Percentiles rank a stretch among this genome's conserved stretches.
Evolutionary conservation across 2,888 invertebrate species (phyloP).

Genomic region (Microctonus aethiopoides): DNA sequence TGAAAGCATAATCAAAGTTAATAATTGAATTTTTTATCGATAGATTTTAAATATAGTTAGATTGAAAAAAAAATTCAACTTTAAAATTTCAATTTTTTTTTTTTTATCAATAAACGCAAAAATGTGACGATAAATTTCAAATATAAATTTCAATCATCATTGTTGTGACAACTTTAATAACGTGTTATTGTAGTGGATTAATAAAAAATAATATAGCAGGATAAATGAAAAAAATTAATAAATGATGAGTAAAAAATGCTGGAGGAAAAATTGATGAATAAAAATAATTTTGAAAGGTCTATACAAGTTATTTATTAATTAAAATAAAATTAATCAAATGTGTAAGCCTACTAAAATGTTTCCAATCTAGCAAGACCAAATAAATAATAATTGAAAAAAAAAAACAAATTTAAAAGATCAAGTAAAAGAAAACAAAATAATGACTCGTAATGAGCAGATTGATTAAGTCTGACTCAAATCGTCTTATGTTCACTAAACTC

Average conservation of each 20-base stretch:
- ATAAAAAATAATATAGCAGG: neutral
- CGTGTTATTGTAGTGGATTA: neutral
- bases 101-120: no score
- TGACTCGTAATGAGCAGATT: slow-evolving; percentile 50
- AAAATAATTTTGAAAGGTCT: neutral
- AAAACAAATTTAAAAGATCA: neutral
- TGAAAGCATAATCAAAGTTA: no score
- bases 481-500: slow-evolving; percentile 16
- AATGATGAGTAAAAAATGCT: neutral
- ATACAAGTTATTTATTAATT: slow-evolving; percentile 5
- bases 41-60: no score
- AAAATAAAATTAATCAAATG: no score
- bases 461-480: slow-evolving; percentile 45
- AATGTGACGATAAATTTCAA: no score
- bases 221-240: neutral
- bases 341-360: neutral
- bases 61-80: no score
- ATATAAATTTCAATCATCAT: neutral
- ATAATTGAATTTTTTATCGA: no score
- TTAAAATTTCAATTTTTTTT: no score
- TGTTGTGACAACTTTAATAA: neutral
- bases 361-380: neutral
- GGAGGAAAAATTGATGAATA: neutral
- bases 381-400: neutral
- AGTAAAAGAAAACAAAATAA: neutral